Base-by-base conservation (phyloP, 2,113 vertebrate genomes). In the Podocnemis expansa region DNA sequence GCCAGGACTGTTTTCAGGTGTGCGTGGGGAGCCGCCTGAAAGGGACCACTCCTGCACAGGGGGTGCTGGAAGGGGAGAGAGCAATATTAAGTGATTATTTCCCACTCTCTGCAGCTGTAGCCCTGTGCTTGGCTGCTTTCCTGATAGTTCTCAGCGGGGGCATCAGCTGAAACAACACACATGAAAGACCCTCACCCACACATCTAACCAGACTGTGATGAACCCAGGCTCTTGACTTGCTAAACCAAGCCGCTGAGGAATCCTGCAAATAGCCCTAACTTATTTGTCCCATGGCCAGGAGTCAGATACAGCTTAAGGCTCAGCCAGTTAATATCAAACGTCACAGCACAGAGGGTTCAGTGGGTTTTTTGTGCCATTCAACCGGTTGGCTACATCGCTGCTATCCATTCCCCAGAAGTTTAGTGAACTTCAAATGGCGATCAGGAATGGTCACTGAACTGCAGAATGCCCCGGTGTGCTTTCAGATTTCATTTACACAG, bases 401-500 rank as follows among this genome's bases (percentile, higher is more conserved):
- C 96, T 97, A 97, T 96, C 96, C 95, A 97, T 88, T 97, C 95
- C 97, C 96, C 97, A 98, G 96, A 98, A 98, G 96, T 98, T 98
- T 98, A 98, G 96, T 98, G 98, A 98, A 98, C 98, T 98, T 98
- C 98, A 98, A 97, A 97, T 93, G 97, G 97, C 96, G 97, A 98
- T 98, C 97, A 96, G 97, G 98, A 98, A 98, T 97, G 98, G 98
- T 98, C 98, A 97, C 96, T 97, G 96, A 97, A 98, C 97, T 91
- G 97, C 97, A 97, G 95, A 97, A 98, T 95, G 97, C 94, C 97
- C 97, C 98, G 97, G 89, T 70, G 94, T 97, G 97, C 97, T 97
- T 98, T 98, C 98, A 98, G 97, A 97, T 96, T 97, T 95, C 97
- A 98, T 98, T 98, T 98, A 97, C 97, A 92, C 88, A 98, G 97